Evolutionary conservation across 2,113 vertebrate genomes (phyloP).

Genomic region (Arizona elegans): DNA sequence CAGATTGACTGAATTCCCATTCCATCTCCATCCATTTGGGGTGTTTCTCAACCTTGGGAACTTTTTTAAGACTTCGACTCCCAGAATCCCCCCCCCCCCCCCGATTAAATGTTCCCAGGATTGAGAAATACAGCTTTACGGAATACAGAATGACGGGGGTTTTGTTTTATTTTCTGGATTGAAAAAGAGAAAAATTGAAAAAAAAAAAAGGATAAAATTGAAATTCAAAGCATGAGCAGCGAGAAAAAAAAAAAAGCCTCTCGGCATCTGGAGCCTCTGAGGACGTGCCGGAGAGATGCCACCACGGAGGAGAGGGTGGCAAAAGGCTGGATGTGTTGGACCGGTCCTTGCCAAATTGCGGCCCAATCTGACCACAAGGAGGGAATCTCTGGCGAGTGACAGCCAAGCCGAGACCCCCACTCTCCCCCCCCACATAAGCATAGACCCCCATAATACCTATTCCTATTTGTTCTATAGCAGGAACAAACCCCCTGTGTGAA

Average conservation of each 20-base stretch:
- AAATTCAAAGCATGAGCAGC: not conserved
- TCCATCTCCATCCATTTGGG: not conserved
- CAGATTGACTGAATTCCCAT: not conserved
- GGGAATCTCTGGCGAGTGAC: not conserved
- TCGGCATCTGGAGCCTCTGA: not conserved
- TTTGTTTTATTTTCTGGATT: not conserved
- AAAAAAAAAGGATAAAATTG: not conserved
- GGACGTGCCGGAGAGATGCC: not conserved
- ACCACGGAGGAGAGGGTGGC: not conserved
- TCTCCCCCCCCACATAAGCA: too few species aligned
- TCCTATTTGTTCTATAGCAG: not conserved
- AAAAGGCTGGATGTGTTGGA: not conserved
- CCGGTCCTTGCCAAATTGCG: not conserved
- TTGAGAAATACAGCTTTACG: not conserved
- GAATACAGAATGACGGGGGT: not conserved
- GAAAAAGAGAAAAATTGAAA: not conserved
- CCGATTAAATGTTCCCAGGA: too few species aligned
- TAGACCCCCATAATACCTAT: too few species aligned
- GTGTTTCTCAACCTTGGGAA: not conserved
- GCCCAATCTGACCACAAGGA: not conserved
- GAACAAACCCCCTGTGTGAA: not conserved
- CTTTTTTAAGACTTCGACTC: not conserved
- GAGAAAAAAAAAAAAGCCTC: not conserved
- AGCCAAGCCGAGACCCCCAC: too few species aligned
- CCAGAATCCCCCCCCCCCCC: not conserved